phyloP scores from a whole-genome alignment of 2,113 vertebrate species.

The Eudorcas thomsonii region DNA sequence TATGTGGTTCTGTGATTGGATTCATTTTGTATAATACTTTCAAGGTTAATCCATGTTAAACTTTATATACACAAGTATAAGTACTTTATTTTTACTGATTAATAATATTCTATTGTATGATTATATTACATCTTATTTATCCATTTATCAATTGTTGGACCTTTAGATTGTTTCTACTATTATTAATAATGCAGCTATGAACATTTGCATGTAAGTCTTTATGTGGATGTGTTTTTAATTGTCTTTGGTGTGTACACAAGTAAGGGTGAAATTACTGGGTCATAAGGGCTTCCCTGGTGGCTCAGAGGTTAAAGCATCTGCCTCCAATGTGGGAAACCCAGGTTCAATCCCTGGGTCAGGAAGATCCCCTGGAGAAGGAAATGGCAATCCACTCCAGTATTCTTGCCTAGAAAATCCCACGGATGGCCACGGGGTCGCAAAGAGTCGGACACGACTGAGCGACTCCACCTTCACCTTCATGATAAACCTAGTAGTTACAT shows the following conservation, averaged over 20 bases:
- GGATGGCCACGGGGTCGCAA: too few species aligned
- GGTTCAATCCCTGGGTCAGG: too few species aligned
- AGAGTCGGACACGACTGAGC: too few species aligned
- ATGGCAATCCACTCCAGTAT: too few species aligned
- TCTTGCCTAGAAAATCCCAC: too few species aligned
- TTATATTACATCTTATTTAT: background rate
- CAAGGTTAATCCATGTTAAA: background rate
- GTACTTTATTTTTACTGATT: background rate
- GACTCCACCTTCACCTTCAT: background rate
- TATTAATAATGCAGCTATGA: background rate
- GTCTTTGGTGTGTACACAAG: background rate
- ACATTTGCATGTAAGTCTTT: background rate
- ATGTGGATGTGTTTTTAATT: background rate
- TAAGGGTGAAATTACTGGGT: background rate
- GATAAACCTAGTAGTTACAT: background rate
- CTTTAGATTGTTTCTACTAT: background rate
- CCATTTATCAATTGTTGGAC: background rate
- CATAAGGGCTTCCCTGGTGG: background rate
- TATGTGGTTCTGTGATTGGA: background rate
- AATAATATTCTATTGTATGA: background rate
- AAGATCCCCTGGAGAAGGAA: too few species aligned
- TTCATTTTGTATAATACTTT: background rate
- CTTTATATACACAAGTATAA: background rate
- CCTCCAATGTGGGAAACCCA: too few species aligned
- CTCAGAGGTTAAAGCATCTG: too few species aligned